phyloP scores from a whole-genome alignment of 2,113 vertebrate genomes.

The Pelodiscus sinensis region DNA sequence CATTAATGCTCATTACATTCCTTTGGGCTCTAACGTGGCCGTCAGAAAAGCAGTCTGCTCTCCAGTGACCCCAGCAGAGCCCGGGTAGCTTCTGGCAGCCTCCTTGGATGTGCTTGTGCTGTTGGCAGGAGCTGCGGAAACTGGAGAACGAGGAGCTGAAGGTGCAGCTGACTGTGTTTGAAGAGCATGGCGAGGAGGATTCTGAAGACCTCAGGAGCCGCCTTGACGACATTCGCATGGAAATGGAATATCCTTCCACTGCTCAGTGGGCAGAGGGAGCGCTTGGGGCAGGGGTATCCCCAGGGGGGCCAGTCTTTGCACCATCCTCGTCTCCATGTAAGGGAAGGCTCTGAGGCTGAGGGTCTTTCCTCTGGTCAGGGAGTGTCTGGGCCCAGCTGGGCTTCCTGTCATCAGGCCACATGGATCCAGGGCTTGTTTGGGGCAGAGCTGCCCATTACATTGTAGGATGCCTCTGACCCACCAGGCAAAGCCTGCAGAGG shows the following conservation, averaged over 20 bases:
- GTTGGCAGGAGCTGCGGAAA: slow-evolving; percentile 81
- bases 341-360: neutral
- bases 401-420: neutral
- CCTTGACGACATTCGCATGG: slow-evolving; percentile 89
- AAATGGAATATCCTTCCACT: slow-evolving; percentile 95
- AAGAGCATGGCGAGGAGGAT: slow-evolving; percentile 91
- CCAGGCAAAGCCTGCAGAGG: neutral
- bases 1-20: neutral
- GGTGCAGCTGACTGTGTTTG: slow-evolving; percentile 89
- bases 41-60: neutral
- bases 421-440: neutral
- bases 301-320: neutral
- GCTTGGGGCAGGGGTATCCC: neutral
- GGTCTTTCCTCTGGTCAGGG: neutral
- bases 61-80: neutral
- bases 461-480: neutral
- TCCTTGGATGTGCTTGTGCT: neutral
- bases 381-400: too few relatives aligned
- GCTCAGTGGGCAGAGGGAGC: neutral
- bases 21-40: neutral
- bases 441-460: neutral
- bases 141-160: slow-evolving; percentile 91
- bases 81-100: neutral
- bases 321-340: neutral
- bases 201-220: slow-evolving; percentile 87